A percentile compares a stretch with the other conserved stretches of the same genome.
Conservation (phyloP, 2,888 invertebrate species). For the Cylloceria caligata region DNA sequence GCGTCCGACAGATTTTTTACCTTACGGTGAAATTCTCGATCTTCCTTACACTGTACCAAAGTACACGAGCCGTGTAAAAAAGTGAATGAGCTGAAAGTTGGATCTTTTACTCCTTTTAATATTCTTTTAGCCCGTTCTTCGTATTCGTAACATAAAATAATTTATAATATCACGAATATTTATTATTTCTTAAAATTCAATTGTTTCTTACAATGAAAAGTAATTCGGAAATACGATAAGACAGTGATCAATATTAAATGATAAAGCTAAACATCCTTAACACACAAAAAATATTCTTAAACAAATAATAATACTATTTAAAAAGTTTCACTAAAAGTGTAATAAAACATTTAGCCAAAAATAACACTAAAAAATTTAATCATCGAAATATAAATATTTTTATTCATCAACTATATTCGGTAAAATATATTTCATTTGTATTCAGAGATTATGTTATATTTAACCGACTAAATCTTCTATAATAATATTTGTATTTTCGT, state of each 20-base stretch:
- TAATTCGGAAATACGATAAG: too few species aligned
- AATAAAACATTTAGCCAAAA: too few species aligned
- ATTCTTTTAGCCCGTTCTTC: neutral
- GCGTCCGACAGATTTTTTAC: constrained; percentile 45
- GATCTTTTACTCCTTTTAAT: neutral
- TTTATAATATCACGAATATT: too few species aligned
- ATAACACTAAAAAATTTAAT: too few species aligned
- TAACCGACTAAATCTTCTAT: neutral
- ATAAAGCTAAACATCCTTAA: too few species aligned
- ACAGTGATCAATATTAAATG: too few species aligned
- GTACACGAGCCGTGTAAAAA: constrained; percentile 10
- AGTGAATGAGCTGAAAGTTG: neutral
- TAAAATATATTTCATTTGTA: neutral
- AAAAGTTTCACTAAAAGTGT: too few species aligned
- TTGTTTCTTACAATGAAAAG: too few species aligned
- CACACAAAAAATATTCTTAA: too few species aligned
- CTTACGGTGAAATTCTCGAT: constrained; percentile 19
- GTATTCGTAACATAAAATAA: neutral
- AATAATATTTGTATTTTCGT: neutral
- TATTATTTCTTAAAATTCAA: too few species aligned
- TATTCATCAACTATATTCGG: neutral
- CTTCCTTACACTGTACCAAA: neutral
- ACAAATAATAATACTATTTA: too few species aligned
- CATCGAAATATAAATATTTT: neutral
- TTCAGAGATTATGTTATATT: neutral